Base-by-base conservation (phyloP, 2,888 invertebrate species). In the Odontocerum albicorne region DNA sequence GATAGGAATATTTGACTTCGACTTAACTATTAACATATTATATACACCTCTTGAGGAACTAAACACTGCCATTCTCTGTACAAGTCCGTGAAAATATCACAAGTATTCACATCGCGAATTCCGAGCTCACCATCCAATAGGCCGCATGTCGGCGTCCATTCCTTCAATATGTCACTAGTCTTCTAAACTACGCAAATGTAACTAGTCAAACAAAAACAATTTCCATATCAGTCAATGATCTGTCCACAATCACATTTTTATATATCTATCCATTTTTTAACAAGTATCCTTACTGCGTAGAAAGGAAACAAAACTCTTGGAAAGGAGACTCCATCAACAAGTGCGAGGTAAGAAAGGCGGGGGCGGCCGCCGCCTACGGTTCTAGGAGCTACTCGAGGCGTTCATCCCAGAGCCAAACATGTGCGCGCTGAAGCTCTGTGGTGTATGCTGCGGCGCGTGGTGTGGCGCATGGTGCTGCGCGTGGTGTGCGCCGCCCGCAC, bases 351-450 rank as follows among this genome's bases (percentile, higher is more conserved):
- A 71, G 65, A 62, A 67, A 65, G 66, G 65, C 66, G 65, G 66
- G 67, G 67, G 65, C 65, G 65, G 64, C 65, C 65, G 64, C 65
- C 64, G 65, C 65, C 63, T 65, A 70, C 69, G 70, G 70, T 70
- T 72, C 75, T 74, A 76, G 75, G 75, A 75, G 64, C 73, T 73
- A 63, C 73, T 73, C 50, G 74, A 74, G 61, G 76, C 75, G 67
- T 74, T 75, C 74, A 75, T 75, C 66, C 73, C 73, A 62, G 80
- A 81, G 66, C 81, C 82, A 65, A 76, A 77, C 64, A 75, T 74
- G 65, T 73, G 74, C 64, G 75, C 73, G 62, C 72, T 74, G 67
- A 77, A 75, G 62, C 75, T 70, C 61, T 72, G 68, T 42, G 66
- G 70, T 10, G 44, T 57, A 51, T 45, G 57, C 40, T 59, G 57